phyloP scores from a whole-genome alignment of 2,797 vertebrate species.

The Okamejei kenojei region DNA sequence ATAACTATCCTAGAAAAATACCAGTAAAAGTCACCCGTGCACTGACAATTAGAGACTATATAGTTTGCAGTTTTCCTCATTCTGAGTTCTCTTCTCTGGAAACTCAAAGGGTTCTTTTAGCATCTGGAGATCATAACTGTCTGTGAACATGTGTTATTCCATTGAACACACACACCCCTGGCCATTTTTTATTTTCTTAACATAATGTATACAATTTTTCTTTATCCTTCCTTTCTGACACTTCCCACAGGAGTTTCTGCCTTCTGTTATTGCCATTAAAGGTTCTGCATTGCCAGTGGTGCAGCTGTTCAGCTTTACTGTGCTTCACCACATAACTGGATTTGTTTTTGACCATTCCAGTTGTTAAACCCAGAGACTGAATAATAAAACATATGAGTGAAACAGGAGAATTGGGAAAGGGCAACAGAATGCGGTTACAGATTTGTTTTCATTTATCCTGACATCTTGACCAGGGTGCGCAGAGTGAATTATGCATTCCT shows the following conservation, averaged over 20 bases:
- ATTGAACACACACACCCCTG: not conserved
- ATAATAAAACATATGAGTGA: conserved; percentile 25
- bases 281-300: not conserved
- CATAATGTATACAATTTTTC: not conserved
- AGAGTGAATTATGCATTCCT: conserved; percentile 30
- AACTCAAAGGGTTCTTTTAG: not conserved
- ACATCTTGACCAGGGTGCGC: not conserved
- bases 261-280: not conserved
- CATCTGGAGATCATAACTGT: conserved; percentile 9
- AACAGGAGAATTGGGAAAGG: conserved; percentile 30
- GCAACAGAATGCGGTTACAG: conserved; percentile 2
- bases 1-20: not conserved
- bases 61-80: not conserved
- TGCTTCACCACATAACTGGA: not conserved
- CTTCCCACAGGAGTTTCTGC: not conserved
- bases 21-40: not conserved
- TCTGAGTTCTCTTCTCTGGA: not conserved
- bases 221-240: not conserved
- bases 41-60: not conserved
- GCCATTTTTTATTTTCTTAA: conserved; percentile 28
- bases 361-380: conserved; percentile 3
- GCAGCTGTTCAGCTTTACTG: not conserved
- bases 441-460: conserved; percentile 33
- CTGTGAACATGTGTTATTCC: conserved; percentile 6
- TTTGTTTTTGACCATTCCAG: not conserved